phyloP scores from a whole-genome alignment of 92 coral and sea anemone species.

The Galaxea fascicularis region DNA sequence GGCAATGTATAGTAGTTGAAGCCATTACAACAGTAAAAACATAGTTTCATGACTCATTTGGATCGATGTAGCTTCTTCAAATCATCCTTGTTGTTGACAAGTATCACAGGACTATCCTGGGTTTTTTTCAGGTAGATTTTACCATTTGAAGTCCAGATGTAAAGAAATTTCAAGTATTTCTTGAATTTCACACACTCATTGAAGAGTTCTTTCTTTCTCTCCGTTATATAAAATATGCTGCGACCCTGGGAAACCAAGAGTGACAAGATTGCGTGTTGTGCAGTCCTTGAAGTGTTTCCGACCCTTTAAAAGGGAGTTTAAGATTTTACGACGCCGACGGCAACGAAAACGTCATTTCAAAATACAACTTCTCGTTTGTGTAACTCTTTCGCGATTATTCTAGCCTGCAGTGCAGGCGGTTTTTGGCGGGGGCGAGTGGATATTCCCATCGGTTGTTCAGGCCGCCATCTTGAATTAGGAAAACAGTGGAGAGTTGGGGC shows the following conservation, averaged over 20 bases:
- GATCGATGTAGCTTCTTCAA: not conserved
- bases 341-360: no score
- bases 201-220: slow-evolving; percentile 24
- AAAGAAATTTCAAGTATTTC: slow-evolving; percentile 18
- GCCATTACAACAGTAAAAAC: not conserved
- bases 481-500: no score
- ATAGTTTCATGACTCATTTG: not conserved
- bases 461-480: no score
- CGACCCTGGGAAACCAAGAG: slow-evolving; percentile 40
- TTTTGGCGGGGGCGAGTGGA: no score
- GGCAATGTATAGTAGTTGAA: not conserved
- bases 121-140: not conserved
- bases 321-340: no score
- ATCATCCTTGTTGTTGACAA: not conserved
- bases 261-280: slow-evolving; percentile 34
- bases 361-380: no score
- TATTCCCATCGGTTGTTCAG: no score
- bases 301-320: no score
- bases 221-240: slow-evolving; percentile 21
- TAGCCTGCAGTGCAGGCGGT: no score
- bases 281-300: slow-evolving; percentile 29
- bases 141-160: no score
- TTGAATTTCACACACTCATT: slow-evolving; percentile 18
- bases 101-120: not conserved
- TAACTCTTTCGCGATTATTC: no score